Evolutionary conservation across 2,888 invertebrate species (phyloP).

Genomic region (Brachyptera putata): DNA sequence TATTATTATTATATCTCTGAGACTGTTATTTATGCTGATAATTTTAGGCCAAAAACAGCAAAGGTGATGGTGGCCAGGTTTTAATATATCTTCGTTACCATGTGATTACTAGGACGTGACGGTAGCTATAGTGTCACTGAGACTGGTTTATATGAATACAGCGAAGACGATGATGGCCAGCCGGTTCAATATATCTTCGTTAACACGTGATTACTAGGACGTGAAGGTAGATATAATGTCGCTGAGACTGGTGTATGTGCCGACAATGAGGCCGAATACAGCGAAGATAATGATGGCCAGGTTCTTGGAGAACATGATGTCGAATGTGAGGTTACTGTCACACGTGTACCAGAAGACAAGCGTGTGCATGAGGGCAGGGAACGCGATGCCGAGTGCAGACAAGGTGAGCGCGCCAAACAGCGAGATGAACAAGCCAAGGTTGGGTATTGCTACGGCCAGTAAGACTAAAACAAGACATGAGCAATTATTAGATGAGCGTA

Average conservation of each 20-base stretch:
- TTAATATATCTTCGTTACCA: no score
- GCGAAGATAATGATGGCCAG: slow-evolving; percentile 31
- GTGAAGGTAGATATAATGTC: slow-evolving; percentile 56
- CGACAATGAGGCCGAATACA: slow-evolving; percentile 32
- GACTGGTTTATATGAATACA: no score
- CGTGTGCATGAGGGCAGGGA: slow-evolving; percentile 51
- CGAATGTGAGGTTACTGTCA: slow-evolving; percentile 22
- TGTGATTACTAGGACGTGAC: no score
- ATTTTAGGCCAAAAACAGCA: no score
- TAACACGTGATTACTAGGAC: slow-evolving; percentile 38
- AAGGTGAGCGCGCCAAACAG: slow-evolving; percentile 51
- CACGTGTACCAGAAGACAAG: slow-evolving; percentile 44
- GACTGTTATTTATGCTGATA: no score
- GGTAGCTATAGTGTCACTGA: no score
- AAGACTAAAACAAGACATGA: slow-evolving; percentile 41
- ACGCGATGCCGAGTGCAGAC: slow-evolving; percentile 49
- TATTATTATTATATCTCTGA: no score
- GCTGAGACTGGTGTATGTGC: slow-evolving; percentile 33
- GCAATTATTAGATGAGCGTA: no score
- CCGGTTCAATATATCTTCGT: no score
- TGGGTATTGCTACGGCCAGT: slow-evolving; percentile 49
- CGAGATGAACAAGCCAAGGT: slow-evolving; percentile 50
- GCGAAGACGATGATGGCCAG: no score
- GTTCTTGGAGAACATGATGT: slow-evolving; percentile 31
- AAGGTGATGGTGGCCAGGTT: no score